phyloP scores from a whole-genome alignment of 2,113 vertebrate species.

The Rhegmatorhina hoffmannsi region DNA sequence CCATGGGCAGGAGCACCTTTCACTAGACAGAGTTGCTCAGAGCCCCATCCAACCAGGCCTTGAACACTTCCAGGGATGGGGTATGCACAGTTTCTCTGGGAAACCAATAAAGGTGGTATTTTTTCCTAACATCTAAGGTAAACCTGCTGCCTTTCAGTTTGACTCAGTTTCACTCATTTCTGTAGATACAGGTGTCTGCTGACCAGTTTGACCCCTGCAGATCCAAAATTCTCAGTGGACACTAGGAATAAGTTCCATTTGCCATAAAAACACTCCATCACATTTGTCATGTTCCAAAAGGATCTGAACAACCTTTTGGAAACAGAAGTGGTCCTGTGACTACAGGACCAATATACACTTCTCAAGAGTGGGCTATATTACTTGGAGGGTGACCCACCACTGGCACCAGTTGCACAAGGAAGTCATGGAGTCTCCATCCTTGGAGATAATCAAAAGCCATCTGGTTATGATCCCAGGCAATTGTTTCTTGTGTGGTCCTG shows the following conservation, averaged over 20 bases:
- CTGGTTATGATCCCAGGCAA: background rate
- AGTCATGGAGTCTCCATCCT: background rate
- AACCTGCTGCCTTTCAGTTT: background rate
- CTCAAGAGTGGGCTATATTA: background rate
- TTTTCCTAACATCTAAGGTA: background rate
- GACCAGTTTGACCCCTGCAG: background rate
- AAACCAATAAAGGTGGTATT: background rate
- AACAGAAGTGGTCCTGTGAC: background rate
- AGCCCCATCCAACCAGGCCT: background rate
- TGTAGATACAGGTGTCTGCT: background rate
- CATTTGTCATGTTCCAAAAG: background rate
- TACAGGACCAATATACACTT: background rate
- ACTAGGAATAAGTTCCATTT: background rate
- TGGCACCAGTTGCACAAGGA: background rate
- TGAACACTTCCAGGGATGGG: background rate
- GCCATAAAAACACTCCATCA: background rate
- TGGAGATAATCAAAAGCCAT: background rate
- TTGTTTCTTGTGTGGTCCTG: background rate
- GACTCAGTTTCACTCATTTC: background rate
- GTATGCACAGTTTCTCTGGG: background rate
- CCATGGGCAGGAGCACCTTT: background rate
- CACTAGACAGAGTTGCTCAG: background rate
- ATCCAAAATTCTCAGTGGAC: background rate
- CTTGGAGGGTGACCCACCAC: background rate
- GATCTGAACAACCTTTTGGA: background rate